These are phyloP conservation scores for Nothoprocta perdicaria DNA, from an alignment of 2,113 vertebrate genomes.

Conservation along the genomic window DNA sequence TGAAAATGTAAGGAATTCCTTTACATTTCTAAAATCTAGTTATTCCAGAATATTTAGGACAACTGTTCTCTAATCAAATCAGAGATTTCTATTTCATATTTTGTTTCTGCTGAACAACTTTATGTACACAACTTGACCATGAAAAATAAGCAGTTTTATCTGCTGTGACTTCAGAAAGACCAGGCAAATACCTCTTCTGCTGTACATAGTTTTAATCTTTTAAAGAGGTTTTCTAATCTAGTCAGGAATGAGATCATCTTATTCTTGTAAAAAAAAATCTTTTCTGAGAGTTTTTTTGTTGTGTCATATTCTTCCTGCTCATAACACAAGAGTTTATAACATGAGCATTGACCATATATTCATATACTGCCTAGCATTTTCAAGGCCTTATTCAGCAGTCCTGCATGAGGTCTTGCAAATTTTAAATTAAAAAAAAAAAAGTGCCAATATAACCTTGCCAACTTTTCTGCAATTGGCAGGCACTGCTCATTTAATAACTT, in stretches of 20 bases:
- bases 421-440: constrained; percentile 32
- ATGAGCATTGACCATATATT: neutral
- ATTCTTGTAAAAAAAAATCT: neutral
- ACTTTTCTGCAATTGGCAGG: constrained; percentile 27
- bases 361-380: neutral
- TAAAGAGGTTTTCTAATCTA: neutral
- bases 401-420: constrained; percentile 33
- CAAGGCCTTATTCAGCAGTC: neutral
- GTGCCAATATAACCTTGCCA: constrained; percentile 33
- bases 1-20: neutral
- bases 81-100: neutral
- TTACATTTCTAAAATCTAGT: neutral
- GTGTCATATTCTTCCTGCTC: neutral
- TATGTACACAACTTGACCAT: neutral
- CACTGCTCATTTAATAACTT: constrained; percentile 56
- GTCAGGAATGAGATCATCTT: neutral
- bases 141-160: neutral
- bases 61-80: neutral
- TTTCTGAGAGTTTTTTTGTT: neutral
- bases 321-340: neutral
- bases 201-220: neutral
- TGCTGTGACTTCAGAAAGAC: neutral
- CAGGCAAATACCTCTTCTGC: neutral
- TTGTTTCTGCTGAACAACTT: neutral
- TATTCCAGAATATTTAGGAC: neutral